Base-by-base conservation (phyloP, 2,888 invertebrate genomes). In the Drosophila putrida region DNA sequence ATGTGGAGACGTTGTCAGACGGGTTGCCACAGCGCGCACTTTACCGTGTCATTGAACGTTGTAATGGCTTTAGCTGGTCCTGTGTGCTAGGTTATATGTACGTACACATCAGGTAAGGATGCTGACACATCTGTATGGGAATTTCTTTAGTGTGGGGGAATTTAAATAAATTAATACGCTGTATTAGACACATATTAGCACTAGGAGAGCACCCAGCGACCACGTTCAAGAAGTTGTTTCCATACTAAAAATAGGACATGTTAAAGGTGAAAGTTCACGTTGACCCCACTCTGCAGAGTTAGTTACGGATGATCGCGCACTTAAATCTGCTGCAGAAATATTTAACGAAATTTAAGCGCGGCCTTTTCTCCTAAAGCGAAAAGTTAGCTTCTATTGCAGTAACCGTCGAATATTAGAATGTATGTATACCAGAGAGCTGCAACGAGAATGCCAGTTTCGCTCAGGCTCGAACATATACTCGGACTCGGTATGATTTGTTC, bases 81-180 rank as follows among this genome's bases (percentile, higher is more conserved):
- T 73, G 61, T 80, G 67, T 75, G 60, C 58, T 47, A 64, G 47
- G 53, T 44, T 41, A 35, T 36, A 46, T 13, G 33, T 41, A 6
- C 46, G 49, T 44, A 53, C 38, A 49, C 35, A 47, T 66, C 47
- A 51, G 55, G 41, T 51, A 49, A 46, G 74, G 66, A 71, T 78
- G 65, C 53, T 65, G 50, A 43, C 67, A 64, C 67, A 58, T 58
- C 39, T 65, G 44, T 44, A 38, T 58, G 20, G 15, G 36, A 38
- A 64, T 60, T 60, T 47, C 39, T 43, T 55, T 36, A 33, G 20
- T 20, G 9, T 11, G 54, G 72, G 62, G 65, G 62, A 82, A 82
- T 87, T 87, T 83, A 83, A 83, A 87, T 87, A 88, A 88, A 85
- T 88, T 81, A 88, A 86, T 83, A 83, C 83, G 79, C 81, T 83